Evolutionary conservation across 2,888 invertebrate genomes (phyloP).

Genomic region (Drosophila meridiana): DNA sequence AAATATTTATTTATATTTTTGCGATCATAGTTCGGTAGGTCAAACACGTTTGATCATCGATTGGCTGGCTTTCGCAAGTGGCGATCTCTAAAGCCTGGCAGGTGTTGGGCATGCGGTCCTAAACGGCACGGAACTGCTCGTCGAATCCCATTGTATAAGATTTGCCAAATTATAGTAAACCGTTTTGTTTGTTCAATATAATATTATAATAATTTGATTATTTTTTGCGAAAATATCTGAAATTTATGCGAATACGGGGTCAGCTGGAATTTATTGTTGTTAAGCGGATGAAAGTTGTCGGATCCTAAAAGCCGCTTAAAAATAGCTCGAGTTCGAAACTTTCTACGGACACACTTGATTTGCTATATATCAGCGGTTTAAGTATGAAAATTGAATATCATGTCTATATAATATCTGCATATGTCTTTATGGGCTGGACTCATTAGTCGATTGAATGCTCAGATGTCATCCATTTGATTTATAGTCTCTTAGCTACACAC

Average conservation of each 20-base stretch:
- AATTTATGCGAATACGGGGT: constrained; percentile 30
- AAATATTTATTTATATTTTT: constrained; percentile 9
- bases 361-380: constrained; percentile 6
- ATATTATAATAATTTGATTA: constrained; percentile 1
- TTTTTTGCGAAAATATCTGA: background rate
- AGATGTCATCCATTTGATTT: constrained; percentile 36
- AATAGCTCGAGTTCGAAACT: constrained; percentile 1
- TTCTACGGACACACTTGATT: constrained; percentile 18
- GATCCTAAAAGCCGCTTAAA: background rate
- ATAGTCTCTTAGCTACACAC: constrained; percentile 15
- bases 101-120: constrained; percentile 6
- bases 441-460: constrained; percentile 25
- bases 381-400: constrained; percentile 4
- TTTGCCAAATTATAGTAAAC: constrained; percentile 10
- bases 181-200: constrained; percentile 1
- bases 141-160: constrained; percentile 25
- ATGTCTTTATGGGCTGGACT: constrained; percentile 21
- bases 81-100: constrained; percentile 18
- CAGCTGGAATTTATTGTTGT: constrained; percentile 22
- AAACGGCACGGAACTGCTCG: constrained; percentile 3
- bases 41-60: constrained; percentile 29
- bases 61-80: constrained; percentile 48
- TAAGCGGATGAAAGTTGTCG: constrained; percentile 39
- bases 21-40: constrained; percentile 40
- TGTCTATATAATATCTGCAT: background rate